These are phyloP conservation scores for Habroteleia sp. DNA, from an alignment of 2,888 invertebrate genomes.

Conservation along the genomic window DNA sequence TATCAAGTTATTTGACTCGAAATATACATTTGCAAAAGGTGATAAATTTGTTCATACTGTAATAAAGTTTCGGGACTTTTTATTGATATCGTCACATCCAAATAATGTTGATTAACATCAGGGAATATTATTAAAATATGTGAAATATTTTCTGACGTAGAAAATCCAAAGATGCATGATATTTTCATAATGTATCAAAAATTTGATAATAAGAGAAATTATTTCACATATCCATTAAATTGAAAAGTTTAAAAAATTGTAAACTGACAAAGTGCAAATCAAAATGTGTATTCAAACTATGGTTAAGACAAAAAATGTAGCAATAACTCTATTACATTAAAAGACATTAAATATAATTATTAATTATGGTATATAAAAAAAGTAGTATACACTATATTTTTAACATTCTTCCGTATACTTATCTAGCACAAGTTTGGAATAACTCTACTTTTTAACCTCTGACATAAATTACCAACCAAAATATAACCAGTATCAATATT, in stretches of 20 bases:
- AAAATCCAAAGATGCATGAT: constrained; percentile 6
- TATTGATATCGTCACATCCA: constrained; percentile 17
- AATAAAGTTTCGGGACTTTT: constrained; percentile 8
- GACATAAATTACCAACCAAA: too few relatives aligned
- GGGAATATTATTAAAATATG: constrained; percentile 23
- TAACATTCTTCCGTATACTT: too few relatives aligned
- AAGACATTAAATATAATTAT: too few relatives aligned
- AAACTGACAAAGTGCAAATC: too few relatives aligned
- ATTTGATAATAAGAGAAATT: constrained; percentile 7
- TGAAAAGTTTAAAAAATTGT: constrained; percentile 8
- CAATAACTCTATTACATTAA: too few relatives aligned
- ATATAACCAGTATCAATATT: too few relatives aligned
- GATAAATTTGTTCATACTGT: neutral
- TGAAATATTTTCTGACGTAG: constrained; percentile 3
- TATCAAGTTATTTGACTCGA: constrained; percentile 1
- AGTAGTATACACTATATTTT: too few relatives aligned
- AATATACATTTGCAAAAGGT: neutral
- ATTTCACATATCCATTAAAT: constrained; percentile 32
- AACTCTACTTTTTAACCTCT: too few relatives aligned
- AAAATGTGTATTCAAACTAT: constrained; percentile 20
- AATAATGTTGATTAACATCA: constrained; percentile 20
- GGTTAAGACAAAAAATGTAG: constrained; percentile 7
- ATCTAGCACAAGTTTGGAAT: too few relatives aligned
- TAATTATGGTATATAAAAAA: too few relatives aligned
- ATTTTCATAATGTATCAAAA: constrained; percentile 13